Evolutionary conservation across 2,888 invertebrate species (phyloP).

Genomic region (Entomobrya proxima): DNA sequence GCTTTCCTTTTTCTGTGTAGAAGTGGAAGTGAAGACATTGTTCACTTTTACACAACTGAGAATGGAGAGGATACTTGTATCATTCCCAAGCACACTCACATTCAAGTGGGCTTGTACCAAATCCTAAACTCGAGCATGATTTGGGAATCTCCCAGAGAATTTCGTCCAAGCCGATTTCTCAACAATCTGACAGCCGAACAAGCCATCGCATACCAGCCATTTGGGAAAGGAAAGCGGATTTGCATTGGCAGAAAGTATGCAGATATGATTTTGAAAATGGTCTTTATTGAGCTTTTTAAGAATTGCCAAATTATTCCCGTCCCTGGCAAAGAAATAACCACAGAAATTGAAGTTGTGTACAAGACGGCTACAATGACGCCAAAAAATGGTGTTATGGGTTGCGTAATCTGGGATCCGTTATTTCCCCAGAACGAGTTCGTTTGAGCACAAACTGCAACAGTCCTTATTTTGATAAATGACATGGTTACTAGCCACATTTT

Average conservation of each 20-base stretch:
- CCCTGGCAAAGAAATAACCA: background rate
- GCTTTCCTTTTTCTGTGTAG: too few species aligned
- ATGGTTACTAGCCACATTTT: too few species aligned
- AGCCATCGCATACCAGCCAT: slow-evolving; percentile 54
- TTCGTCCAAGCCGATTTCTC: slow-evolving; percentile 62
- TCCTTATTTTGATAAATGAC: too few species aligned
- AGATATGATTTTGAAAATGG: slow-evolving; percentile 42
- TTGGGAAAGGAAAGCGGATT: slow-evolving; percentile 64
- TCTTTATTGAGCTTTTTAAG: slow-evolving; percentile 40
- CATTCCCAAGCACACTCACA: slow-evolving; percentile 65
- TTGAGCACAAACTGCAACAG: too few species aligned
- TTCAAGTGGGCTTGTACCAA: slow-evolving; percentile 68
- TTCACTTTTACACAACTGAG: background rate
- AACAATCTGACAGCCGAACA: background rate
- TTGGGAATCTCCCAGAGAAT: slow-evolving; percentile 60
- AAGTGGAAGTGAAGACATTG: slow-evolving; percentile 45
- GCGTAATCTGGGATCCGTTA: slow-evolving; percentile 2
- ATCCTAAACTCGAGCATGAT: slow-evolving; percentile 49
- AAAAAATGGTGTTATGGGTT: slow-evolving; percentile 48
- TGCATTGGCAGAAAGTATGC: slow-evolving; percentile 68
- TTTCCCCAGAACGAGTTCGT: background rate
- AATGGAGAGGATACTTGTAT: background rate
- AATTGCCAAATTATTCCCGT: slow-evolving; percentile 43
- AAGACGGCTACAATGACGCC: slow-evolving; percentile 71
- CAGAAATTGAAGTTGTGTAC: slow-evolving; percentile 52